These are phyloP conservation scores for Hippocampus zosterae DNA, from an alignment of 2,113 vertebrate species.

Conservation along the genomic window DNA sequence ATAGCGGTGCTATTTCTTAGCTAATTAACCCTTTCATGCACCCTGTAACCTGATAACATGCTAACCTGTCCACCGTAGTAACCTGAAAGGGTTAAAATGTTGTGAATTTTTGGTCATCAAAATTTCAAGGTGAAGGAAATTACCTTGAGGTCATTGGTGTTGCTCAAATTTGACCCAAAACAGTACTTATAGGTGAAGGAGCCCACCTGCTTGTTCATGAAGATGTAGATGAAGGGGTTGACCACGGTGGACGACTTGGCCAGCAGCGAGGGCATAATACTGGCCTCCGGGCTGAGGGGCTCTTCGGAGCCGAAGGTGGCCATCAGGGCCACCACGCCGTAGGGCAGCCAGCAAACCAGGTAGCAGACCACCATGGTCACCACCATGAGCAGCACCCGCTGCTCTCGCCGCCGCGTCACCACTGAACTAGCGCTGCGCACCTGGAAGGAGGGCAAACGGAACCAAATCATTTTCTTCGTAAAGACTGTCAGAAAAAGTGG, in stretches of 20 bases:
- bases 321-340: slow-evolving; percentile 67
- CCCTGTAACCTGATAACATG: no score
- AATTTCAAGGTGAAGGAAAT: no score
- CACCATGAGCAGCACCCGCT: slow-evolving; percentile 70
- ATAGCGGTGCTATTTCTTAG: no score
- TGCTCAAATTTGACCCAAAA: no score
- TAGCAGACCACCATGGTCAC: slow-evolving; percentile 74
- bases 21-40: no score
- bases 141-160: no score
- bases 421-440: slow-evolving; percentile 43
- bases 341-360: slow-evolving; percentile 78
- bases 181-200: no score
- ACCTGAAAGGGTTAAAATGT: no score
- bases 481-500: no score
- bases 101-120: no score
- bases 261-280: slow-evolving; percentile 71
- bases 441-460: slow-evolving; percentile 18
- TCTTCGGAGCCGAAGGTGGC: slow-evolving; percentile 69
- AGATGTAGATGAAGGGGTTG: slow-evolving; percentile 76
- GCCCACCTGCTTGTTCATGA: slow-evolving; percentile 78
- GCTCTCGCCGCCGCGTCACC: slow-evolving; percentile 59
- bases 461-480: no score
- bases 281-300: slow-evolving; percentile 64
- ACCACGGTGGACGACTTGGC: slow-evolving; percentile 76
- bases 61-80: no score